Evolutionary conservation across 2,797 vertebrate genomes (phyloP).

Genomic region (Acestrorhynchus altus): DNA sequence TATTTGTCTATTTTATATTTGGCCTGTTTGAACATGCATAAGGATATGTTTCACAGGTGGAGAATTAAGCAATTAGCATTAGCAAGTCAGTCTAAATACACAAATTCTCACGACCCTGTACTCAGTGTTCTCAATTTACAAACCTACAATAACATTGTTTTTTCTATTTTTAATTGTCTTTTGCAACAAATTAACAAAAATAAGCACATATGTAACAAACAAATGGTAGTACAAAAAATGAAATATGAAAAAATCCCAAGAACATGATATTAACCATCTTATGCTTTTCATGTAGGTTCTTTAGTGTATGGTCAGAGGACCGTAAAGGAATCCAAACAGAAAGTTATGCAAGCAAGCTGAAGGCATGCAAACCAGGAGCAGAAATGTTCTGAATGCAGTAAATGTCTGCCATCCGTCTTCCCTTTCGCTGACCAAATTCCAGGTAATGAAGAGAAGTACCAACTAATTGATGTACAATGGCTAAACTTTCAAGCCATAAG

Average conservation of each 20-base stretch:
- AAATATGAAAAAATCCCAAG: constrained; percentile 39
- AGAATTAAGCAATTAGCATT: no score
- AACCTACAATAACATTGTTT: background rate
- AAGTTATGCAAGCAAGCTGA: constrained; percentile 10
- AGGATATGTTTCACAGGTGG: no score
- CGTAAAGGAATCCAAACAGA: constrained; percentile 12
- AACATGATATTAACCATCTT: constrained; percentile 18
- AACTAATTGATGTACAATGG: background rate
- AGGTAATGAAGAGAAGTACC: background rate
- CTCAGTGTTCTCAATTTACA: background rate
- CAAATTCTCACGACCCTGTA: background rate
- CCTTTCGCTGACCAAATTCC: background rate
- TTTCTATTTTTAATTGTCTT: constrained; percentile 55
- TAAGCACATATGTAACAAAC: constrained; percentile 37
- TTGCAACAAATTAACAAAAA: constrained; percentile 26
- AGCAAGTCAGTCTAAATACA: background rate
- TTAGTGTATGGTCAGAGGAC: constrained; percentile 28
- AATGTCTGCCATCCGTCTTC: background rate
- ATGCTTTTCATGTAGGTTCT: constrained; percentile 14
- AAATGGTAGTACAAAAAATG: constrained; percentile 40
- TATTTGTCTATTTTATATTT: no score
- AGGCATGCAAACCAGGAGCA: constrained; percentile 28
- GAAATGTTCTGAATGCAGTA: background rate
- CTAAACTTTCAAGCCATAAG: background rate
- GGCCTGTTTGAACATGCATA: no score